Conservation (phyloP, 2,797 vertebrate species). For the Pachyuromys duprasi region DNA sequence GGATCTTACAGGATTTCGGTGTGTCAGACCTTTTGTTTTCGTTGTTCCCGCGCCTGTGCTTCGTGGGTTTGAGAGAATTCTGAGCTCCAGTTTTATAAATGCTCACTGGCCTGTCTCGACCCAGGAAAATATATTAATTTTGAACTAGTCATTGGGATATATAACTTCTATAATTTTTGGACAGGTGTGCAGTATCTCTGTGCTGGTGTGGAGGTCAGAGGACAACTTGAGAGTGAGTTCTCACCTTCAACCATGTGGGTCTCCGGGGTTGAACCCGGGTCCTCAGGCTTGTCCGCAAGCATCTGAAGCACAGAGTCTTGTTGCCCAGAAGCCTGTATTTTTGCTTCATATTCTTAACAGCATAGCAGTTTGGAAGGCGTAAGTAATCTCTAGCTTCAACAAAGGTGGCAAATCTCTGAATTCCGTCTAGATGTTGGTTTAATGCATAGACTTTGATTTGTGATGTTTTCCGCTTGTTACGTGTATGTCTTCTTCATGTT, state of each 20-base stretch:
- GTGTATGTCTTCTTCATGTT: not conserved
- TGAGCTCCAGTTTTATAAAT: not conserved
- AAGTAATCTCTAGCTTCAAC: conserved; percentile 14
- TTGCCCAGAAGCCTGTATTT: not conserved
- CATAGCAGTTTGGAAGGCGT: not conserved
- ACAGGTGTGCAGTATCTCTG: not conserved
- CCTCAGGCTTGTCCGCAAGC: not conserved
- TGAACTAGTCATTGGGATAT: not conserved
- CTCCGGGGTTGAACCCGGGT: not conserved
- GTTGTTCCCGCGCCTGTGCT: no score
- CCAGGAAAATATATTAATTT: conserved; percentile 26
- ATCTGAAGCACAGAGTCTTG: not conserved
- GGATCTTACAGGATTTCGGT: conserved; percentile 13
- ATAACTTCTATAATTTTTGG: not conserved
- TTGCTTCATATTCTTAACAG: not conserved
- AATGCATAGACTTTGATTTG: not conserved
- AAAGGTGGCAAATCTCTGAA: conserved; percentile 5
- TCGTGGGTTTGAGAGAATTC: conserved; percentile 52
- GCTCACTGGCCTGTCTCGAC: not conserved
- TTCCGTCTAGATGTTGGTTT: conserved; percentile 50
- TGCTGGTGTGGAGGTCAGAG: not conserved
- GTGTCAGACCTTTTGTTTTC: not conserved
- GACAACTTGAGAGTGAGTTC: not conserved
- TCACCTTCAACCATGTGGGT: not conserved
- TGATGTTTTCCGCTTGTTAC: not conserved